Percentiles rank a stretch among this genome's conserved stretches.
Evolutionary conservation across 2,888 invertebrate genomes (phyloP).

Genomic region (Acanthosepion lycidas): DNA sequence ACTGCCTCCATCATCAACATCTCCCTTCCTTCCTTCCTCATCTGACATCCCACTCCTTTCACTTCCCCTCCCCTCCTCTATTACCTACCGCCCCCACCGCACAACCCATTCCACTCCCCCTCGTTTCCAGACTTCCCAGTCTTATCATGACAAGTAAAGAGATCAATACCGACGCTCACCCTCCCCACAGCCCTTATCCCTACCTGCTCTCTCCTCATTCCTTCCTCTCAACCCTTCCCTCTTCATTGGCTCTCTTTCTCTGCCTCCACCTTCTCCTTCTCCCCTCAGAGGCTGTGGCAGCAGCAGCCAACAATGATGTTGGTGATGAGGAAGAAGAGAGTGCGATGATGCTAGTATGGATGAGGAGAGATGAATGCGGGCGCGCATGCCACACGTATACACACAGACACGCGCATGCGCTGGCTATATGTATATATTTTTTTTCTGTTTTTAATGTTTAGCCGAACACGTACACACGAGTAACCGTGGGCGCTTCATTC

Average conservation of each 20-base stretch:
- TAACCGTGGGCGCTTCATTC: conserved; percentile 22
- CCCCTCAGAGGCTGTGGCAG: conserved; percentile 4
- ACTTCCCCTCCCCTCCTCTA: background rate
- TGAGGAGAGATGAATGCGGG: conserved; percentile 33
- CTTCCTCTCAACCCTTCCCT: background rate
- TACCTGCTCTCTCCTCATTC: background rate
- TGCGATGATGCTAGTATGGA: background rate
- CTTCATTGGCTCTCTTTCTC: background rate
- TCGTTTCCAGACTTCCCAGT: background rate
- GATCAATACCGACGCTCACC: background rate
- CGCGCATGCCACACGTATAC: background rate
- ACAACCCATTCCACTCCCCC: background rate
- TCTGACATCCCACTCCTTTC: background rate
- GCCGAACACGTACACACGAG: conserved; percentile 8
- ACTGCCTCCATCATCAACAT: conserved; percentile 11
- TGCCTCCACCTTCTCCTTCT: background rate
- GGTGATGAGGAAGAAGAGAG: background rate
- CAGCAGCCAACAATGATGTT: background rate
- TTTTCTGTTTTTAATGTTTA: background rate
- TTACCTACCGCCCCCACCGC: background rate
- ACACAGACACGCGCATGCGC: background rate
- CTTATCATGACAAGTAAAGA: conserved; percentile 33
- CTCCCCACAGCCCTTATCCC: background rate
- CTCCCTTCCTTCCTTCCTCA: background rate
- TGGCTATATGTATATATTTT: background rate